Base-by-base conservation (phyloP, 2,888 invertebrate genomes). In the Pecten maximus region DNA sequence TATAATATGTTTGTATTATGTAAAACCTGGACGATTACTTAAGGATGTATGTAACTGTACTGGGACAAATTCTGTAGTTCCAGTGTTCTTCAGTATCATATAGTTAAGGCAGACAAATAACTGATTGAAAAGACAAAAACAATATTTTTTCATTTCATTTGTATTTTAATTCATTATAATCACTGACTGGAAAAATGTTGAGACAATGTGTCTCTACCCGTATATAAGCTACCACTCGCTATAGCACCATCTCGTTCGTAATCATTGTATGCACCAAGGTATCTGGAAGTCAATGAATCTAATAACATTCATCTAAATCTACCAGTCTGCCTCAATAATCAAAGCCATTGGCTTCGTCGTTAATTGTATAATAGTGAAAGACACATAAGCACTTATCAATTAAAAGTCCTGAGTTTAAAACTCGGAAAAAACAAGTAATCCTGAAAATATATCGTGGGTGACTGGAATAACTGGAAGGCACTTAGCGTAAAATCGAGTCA, bases 101-200 rank as follows among this genome's bases (percentile, higher is more conserved):
- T n/a, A n/a, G n/a, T n/a, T n/a, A n/a, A n/a, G 60, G 48, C 19
- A 48, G 19, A 48, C 48, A 48, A 8, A n/a, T n/a, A n/a, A n/a
- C 44, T 44, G 44, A 44, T 44, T 6, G 44, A n/a, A 23, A 74
- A 35, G 12, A 74, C 28, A 74, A 35, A 1, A 74, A 35, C 74
- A 35, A 6, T 28, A 35, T 28, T 54, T 44, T 54, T 35, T 74
- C 74, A 74, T 74, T 74, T 74, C 74, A 35, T 35, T 35, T 3
- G 28, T 35, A 44, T 28, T 74, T 74, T 74, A 74, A 74, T 74
- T 19, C 74, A 74, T 74, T 74, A 74, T 54, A 54, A 54, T 54
- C 54, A 54, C 28, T 74, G 74, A 74, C 10, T 74, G 74, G 6
- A 74, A 35, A 35, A 35, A 28, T 28, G 2, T 35, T 12, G 12